A percentile compares a stretch with the other conserved stretches of the same genome.
Conservation (phyloP, 1,140 invertebrate genomes). For the Aphaenogaster rudis region DNA sequence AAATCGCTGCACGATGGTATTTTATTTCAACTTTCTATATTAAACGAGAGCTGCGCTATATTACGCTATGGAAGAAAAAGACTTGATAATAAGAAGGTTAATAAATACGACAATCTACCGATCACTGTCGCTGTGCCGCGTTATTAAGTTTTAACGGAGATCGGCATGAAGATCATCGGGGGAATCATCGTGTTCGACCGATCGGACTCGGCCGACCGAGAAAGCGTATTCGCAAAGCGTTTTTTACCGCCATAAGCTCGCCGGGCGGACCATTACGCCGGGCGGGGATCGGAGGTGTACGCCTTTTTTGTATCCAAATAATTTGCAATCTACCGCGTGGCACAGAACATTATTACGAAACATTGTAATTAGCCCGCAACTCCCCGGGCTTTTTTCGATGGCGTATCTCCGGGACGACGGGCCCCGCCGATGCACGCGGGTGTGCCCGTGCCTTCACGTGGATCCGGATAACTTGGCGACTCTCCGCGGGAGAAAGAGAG, state of each 20-base stretch:
- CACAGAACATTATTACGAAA: conserved; percentile 65
- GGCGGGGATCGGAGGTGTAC: conserved; percentile 44
- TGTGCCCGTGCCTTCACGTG: conserved; percentile 71
- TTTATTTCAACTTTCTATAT: not conserved
- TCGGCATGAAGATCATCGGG: conserved; percentile 40
- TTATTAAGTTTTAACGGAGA: conserved; percentile 59
- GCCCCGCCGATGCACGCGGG: conserved; percentile 62
- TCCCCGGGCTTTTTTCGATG: conserved; percentile 58
- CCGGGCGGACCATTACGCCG: conserved; percentile 49
- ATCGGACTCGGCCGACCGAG: conserved; percentile 41
- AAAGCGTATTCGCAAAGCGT: conserved; percentile 53
- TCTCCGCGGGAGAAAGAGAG: conserved; percentile 68
- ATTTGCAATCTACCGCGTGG: conserved; percentile 64
- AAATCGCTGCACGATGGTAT: not conserved
- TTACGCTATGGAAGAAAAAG: not conserved
- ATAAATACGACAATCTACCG: conserved; percentile 29
- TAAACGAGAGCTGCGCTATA: not conserved
- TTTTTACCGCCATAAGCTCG: conserved; percentile 60
- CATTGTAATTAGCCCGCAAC: conserved; percentile 68
- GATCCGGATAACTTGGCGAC: conserved; percentile 71
- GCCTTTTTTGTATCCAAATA: conserved; percentile 66
- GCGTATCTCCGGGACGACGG: conserved; percentile 59
- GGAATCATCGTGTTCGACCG: conserved; percentile 52
- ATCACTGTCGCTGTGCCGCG: conserved; percentile 26
- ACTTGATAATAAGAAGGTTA: conserved; percentile 21